A percentile compares a stretch with the other conserved stretches of the same genome.
phyloP scores from a whole-genome alignment of 1,140 invertebrate species.

The Zaprionus capensis region DNA sequence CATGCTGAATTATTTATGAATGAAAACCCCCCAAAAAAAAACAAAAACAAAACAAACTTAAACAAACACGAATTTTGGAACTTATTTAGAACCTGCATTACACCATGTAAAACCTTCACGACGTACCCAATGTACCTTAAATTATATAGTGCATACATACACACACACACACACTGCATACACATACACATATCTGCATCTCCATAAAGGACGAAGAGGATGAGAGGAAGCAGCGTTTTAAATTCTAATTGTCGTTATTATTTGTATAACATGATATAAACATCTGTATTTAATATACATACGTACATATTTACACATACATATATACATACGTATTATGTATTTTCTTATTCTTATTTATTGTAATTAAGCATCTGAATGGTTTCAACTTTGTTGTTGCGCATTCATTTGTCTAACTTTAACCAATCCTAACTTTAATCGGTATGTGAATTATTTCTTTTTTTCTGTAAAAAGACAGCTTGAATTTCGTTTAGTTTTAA shows the following conservation, averaged over 20 bases:
- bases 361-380: slow-evolving; percentile 68
- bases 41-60: slow-evolving; percentile 6
- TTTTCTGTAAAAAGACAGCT: slow-evolving; percentile 70
- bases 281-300: slow-evolving; percentile 41
- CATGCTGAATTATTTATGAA: slow-evolving; percentile 39
- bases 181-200: slow-evolving; percentile 53
- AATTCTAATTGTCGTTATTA: slow-evolving; percentile 72
- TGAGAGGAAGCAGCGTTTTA: slow-evolving; percentile 36
- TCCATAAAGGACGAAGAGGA: slow-evolving; percentile 30
- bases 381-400: slow-evolving; percentile 12
- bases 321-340: slow-evolving; percentile 17
- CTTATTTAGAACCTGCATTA: slow-evolving; percentile 31
- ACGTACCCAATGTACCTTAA: slow-evolving; percentile 77
- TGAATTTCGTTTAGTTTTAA: slow-evolving; percentile 75
- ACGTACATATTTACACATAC: slow-evolving; percentile 3
- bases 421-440: slow-evolving; percentile 54
- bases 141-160: slow-evolving; percentile 51
- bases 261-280: slow-evolving; percentile 44
- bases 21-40: neutral
- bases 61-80: slow-evolving; percentile 22
- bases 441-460: slow-evolving; percentile 57
- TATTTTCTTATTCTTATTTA: slow-evolving; percentile 68
- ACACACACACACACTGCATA: slow-evolving; percentile 37
- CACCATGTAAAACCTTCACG: slow-evolving; percentile 57
- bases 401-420: slow-evolving; percentile 11